Conservation (phyloP, 2,797 vertebrate genomes). For the Gambelia wislizenii region DNA sequence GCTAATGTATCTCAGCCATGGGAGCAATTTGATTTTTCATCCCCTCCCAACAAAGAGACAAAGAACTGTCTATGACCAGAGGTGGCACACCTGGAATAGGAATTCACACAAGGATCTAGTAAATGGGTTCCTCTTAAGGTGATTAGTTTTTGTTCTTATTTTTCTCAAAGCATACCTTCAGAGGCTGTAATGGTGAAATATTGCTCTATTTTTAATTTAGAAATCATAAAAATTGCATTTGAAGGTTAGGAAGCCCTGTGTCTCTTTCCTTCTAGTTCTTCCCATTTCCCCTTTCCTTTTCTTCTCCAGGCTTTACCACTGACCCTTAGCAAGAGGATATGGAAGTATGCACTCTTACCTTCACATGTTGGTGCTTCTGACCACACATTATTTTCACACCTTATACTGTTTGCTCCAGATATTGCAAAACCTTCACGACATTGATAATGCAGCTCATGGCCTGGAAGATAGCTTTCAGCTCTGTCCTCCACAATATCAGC, state of each 20-base stretch:
- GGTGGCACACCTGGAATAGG: no score
- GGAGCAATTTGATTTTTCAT: neutral
- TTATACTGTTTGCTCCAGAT: neutral
- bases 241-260: no score
- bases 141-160: neutral
- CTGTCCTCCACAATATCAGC: accelerated
- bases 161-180: neutral
- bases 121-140: neutral
- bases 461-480: neutral
- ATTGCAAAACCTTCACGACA: conserved; percentile 44
- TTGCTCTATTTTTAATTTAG: neutral
- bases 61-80: neutral
- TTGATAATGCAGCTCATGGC: conserved; percentile 37
- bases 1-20: neutral
- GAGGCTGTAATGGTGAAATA: no score
- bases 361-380: conserved; percentile 67
- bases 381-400: conserved; percentile 65
- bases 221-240: neutral
- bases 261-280: neutral
- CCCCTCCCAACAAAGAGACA: neutral
- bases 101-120: neutral
- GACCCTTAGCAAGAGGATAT: neutral
- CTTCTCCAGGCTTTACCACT: neutral
- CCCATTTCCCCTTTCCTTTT: neutral
- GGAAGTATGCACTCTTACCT: conserved; percentile 53